Evolutionary conservation across 2,888 invertebrate species (phyloP).

Genomic region (Sepiola atlantica): DNA sequence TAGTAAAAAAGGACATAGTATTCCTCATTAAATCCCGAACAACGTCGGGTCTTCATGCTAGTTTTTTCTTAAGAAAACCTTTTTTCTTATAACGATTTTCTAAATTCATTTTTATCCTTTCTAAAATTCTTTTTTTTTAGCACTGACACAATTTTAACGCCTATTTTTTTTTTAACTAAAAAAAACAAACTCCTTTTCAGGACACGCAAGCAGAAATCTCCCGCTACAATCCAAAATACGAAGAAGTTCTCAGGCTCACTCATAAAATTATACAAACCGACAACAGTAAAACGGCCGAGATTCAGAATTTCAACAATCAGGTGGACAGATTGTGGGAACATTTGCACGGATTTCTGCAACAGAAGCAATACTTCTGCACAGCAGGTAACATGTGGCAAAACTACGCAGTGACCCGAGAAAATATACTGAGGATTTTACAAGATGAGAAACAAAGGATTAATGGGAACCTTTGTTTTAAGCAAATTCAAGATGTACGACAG

Average conservation of each 20-base stretch:
- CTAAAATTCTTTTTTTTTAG: background rate
- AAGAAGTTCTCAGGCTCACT: slow-evolving; percentile 86
- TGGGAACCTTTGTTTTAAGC: slow-evolving; percentile 62
- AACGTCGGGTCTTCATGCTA: too few species aligned
- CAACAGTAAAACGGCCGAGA: slow-evolving; percentile 58
- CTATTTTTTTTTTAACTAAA: background rate
- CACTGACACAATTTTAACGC: background rate
- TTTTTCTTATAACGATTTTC: too few species aligned
- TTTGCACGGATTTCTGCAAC: slow-evolving; percentile 61
- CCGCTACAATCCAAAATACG: slow-evolving; percentile 74
- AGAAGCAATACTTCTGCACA: slow-evolving; percentile 62
- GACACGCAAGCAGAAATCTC: slow-evolving; percentile 68
- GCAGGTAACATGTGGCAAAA: slow-evolving; percentile 68
- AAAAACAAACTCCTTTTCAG: slow-evolving; percentile 52
- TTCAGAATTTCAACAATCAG: slow-evolving; percentile 64
- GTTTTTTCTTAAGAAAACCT: too few species aligned
- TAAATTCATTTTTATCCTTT: background rate
- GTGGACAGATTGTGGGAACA: slow-evolving; percentile 68
- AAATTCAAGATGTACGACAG: slow-evolving; percentile 66
- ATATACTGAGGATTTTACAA: slow-evolving; percentile 62
- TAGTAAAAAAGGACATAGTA: too few species aligned
- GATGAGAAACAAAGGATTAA: slow-evolving; percentile 63
- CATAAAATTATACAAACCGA: slow-evolving; percentile 74
- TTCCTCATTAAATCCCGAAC: too few species aligned
- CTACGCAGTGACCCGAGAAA: slow-evolving; percentile 66